Conservation (phyloP, 2,797 vertebrate genomes). For the Rhodeus uyekii region DNA sequence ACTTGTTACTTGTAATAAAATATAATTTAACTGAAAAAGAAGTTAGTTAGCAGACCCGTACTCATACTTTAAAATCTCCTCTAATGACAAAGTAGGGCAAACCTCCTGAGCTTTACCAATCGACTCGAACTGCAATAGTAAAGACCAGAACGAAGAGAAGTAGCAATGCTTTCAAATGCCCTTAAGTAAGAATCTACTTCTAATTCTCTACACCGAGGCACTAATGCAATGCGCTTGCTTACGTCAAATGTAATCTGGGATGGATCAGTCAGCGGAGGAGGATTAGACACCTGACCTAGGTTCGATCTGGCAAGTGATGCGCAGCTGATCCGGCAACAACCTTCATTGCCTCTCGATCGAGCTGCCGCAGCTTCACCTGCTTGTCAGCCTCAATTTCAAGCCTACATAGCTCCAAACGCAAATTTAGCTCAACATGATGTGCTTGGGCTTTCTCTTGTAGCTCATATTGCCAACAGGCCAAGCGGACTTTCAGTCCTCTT, state of each 20-base stretch:
- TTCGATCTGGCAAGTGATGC: too few species aligned
- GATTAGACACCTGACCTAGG: not conserved
- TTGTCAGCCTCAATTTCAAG: not conserved
- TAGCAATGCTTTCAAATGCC: not conserved
- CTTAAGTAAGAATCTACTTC: not conserved
- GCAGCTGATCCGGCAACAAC: not conserved
- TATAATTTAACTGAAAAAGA: too few species aligned
- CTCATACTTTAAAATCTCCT: not conserved
- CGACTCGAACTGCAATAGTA: not conserved
- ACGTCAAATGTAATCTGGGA: not conserved
- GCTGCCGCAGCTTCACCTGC: not conserved
- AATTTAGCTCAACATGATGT: not conserved
- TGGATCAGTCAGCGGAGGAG: not conserved
- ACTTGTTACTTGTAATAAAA: too few species aligned
- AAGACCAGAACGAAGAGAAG: not conserved
- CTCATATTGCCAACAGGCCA: not conserved
- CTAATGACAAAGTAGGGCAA: not conserved
- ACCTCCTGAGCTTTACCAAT: not conserved
- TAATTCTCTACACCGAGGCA: not conserved
- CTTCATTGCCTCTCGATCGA: not conserved
- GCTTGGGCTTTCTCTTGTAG: not conserved
- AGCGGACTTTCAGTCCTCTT: not conserved
- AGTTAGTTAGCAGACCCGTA: too few species aligned
- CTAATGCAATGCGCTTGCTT: not conserved
- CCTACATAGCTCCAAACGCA: not conserved